These are phyloP conservation scores for Pheosia gnoma DNA, from an alignment of 2,888 invertebrate species.

Conservation along the genomic window DNA sequence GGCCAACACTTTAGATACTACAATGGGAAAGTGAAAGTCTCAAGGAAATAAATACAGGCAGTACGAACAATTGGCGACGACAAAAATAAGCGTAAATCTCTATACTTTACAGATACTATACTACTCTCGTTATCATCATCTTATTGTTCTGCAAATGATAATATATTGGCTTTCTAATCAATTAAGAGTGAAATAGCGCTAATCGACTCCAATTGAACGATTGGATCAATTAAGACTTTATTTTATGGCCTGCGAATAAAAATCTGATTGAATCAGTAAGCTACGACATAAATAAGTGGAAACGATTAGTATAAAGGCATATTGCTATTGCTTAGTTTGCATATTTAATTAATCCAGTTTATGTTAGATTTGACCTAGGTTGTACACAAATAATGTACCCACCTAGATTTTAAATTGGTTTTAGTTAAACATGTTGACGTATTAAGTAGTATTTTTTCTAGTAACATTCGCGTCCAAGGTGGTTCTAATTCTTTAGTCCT, in stretches of 20 bases:
- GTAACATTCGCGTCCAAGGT: no score
- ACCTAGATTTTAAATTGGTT: not conserved
- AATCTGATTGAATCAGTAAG: constrained; percentile 4
- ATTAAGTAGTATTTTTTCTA: not conserved
- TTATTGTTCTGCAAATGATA: constrained; percentile 44
- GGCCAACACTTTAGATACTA: constrained; percentile 71
- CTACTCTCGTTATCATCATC: constrained; percentile 32
- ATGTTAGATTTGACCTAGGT: not conserved
- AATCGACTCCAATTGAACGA: constrained; percentile 7
- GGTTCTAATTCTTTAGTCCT: no score
- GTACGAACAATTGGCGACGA: constrained; percentile 47
- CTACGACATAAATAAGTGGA: constrained; percentile 2
- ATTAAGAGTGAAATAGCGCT: constrained; percentile 23
- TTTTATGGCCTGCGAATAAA: not conserved
- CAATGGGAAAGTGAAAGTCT: constrained; percentile 79
- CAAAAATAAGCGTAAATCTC: constrained; percentile 56
- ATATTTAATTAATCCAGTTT: constrained; percentile 1
- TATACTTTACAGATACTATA: constrained; percentile 23
- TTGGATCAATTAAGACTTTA: constrained; percentile 4
- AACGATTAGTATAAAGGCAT: constrained; percentile 1
- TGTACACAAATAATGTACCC: not conserved
- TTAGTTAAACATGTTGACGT: not conserved
- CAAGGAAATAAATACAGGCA: constrained; percentile 66
- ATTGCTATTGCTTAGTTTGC: not conserved
- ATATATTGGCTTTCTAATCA: constrained; percentile 32